Evolutionary conservation across 1,140 invertebrate species (phyloP), one percentile per base, ranked within the genome.

Genomic region (Pygmarrhopalites habei): DNA sequence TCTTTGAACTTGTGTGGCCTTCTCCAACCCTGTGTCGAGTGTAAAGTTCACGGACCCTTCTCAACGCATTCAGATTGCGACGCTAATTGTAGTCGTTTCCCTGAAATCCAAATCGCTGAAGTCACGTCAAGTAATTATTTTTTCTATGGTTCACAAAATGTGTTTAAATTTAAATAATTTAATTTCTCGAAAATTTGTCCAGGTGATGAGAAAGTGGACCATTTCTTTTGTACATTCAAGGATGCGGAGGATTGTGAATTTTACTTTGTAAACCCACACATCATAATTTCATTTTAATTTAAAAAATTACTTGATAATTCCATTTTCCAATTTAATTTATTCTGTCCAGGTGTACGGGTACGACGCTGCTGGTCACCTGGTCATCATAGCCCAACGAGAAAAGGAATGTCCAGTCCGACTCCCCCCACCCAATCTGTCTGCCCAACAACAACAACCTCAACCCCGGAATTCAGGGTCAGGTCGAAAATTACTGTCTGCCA

Each of bases 11-110:
- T 39, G n/a, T 97, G 96, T 75, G 82, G 85, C 25, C 88, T 95
- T 71, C 85, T 94, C 70, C 89, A 87, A 73, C 82, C 86, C 43
- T 99, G 96, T 77, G 93, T 98, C 17, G 85, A 95, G 76, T 98
- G 95, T 74, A 83, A 87, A 74, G 85, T 88, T 67, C 92, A 92
- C 75, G 93, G 92, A 1, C 82, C 80, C 62, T 83, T 87, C 53
- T 83, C 83, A 29, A 78, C 83, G 67, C 79, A 82, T 60, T 77
- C 82, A 43, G 81, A 80, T n/a, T 76, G 73, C 51, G 60, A 61
- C 10, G 60, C 39, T 3, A 51, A 70, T 29, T 63, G 63, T 23
- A 56, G 53, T 32, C 29, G 35, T 5, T 56, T 35, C 19, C 53
- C 53, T 2, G 30, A 56, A 23, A 56, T 56, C 15, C 53, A 56